A percentile compares a stretch with the other conserved stretches of the same genome.
phyloP scores from a whole-genome alignment of 2,888 invertebrate species.

The Melikaiella ostensackeni region DNA sequence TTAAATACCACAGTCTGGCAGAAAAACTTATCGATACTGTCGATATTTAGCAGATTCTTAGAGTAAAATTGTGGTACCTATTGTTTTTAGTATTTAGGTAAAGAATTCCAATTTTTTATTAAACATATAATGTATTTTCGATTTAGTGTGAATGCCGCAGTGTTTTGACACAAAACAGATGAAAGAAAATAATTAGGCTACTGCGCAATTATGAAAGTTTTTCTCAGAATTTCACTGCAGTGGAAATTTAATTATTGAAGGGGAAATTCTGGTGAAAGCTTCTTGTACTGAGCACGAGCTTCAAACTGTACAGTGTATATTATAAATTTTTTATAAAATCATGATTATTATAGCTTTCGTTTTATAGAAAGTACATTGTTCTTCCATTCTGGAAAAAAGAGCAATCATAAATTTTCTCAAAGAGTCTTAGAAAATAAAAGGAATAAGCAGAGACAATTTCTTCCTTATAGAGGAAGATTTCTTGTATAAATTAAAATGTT shows the following conservation, averaged over 20 bases:
- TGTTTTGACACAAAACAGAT: background rate
- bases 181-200: background rate
- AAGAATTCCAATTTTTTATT: background rate
- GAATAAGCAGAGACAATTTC: background rate
- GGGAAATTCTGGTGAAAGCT: no score
- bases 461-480: background rate
- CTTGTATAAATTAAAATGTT: background rate
- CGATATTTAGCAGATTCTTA: slow-evolving; percentile 5
- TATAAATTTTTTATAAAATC: slow-evolving; percentile 1
- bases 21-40: background rate
- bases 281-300: background rate
- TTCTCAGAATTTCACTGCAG: no score
- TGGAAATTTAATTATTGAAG: no score
- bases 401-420: background rate
- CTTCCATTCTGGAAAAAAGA: background rate
- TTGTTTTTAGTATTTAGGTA: background rate
- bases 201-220: background rate
- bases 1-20: background rate
- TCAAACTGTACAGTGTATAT: background rate
- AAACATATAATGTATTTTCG: background rate
- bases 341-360: background rate
- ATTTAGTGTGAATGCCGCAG: background rate
- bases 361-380: background rate
- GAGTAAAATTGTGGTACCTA: background rate
- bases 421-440: background rate